Evolutionary conservation across 2,113 vertebrate genomes (phyloP).

Genomic region (Coryphaenoides rupestris): DNA sequence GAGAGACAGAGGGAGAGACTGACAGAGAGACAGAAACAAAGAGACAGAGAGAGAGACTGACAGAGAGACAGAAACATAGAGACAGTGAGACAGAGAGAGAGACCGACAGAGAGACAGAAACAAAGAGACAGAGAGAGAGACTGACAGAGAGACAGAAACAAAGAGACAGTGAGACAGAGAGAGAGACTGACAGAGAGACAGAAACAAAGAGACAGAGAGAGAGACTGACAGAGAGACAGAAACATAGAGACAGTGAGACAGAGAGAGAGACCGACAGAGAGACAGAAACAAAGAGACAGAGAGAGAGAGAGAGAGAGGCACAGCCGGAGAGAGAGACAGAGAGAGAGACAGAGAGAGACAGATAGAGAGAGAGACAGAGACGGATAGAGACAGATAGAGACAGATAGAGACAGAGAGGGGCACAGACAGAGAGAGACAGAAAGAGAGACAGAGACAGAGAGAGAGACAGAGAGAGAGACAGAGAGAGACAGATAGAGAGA

Average conservation of each 20-base stretch:
- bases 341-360: neutral
- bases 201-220: neutral
- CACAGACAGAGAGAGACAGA: conserved; percentile 1
- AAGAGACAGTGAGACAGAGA: neutral
- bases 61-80: neutral
- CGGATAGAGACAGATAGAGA: neutral
- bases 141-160: neutral
- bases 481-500: conserved; percentile 29
- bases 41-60: neutral
- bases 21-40: neutral
- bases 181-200: neutral
- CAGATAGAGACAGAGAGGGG: conserved; percentile 1
- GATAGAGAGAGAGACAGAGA: neutral
- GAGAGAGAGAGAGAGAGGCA: neutral
- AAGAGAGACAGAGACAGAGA: conserved; percentile 6
- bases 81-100: neutral
- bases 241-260: neutral
- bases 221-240: too few relatives aligned
- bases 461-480: conserved; percentile 42
- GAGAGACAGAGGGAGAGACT: neutral
- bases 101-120: too few relatives aligned
- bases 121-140: neutral
- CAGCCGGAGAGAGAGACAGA: neutral
- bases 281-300: neutral
- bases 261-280: neutral